Evolutionary conservation across 2,888 invertebrate genomes (phyloP).

Genomic region (Panopea generosa): DNA sequence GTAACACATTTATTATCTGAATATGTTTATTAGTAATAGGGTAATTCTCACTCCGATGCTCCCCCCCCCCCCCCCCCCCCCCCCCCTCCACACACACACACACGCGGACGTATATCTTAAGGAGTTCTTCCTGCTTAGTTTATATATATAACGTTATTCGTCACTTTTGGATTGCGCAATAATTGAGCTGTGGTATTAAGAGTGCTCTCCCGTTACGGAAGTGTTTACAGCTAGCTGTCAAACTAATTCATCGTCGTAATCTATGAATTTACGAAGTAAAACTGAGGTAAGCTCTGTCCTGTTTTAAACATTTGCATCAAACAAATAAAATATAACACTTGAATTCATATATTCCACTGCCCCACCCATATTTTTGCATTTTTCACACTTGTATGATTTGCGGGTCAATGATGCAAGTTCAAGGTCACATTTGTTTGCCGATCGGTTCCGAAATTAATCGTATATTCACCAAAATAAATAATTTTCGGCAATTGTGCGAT

Average conservation of each 20-base stretch:
- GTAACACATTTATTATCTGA: no score
- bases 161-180: slow-evolving; percentile 37
- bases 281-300: not conserved
- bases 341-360: not conserved
- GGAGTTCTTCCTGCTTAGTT: no score
- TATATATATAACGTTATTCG: no score
- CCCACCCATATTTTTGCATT: slow-evolving; percentile 9
- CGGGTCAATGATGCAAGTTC: slow-evolving; percentile 20
- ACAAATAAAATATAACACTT: no score
- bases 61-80: no score
- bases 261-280: not conserved
- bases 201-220: slow-evolving; percentile 44
- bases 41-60: no score
- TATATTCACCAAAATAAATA: slow-evolving; percentile 19
- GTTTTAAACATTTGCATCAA: not conserved
- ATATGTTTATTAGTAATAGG: no score
- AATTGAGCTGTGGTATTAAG: slow-evolving; percentile 2
- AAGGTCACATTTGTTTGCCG: slow-evolving; percentile 33
- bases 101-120: no score
- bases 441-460: slow-evolving; percentile 2
- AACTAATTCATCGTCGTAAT: not conserved
- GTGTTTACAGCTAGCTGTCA: slow-evolving; percentile 16
- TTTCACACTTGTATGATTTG: slow-evolving; percentile 8
- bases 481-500: slow-evolving; percentile 86
- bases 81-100: no score